Base-by-base conservation (phyloP, 2,113 vertebrate genomes). In the Sigmodon hispidus region DNA sequence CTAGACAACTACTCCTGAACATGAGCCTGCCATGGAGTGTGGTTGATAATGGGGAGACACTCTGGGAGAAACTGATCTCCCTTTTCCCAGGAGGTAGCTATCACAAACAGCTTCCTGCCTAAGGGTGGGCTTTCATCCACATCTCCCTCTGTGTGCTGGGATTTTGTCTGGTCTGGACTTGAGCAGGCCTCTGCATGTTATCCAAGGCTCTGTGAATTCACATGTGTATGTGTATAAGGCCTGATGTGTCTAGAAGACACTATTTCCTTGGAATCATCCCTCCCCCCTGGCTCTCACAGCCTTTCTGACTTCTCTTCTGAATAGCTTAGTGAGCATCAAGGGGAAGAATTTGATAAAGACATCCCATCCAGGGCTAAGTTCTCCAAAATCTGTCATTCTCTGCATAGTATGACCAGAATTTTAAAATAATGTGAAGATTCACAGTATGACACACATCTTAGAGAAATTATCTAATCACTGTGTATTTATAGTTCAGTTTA, bases 401-500 rank as follows among this genome's bases (percentile, higher is more conserved):
- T 13, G 31, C 10, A 22, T 52, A 79, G 19, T 34, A 21, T 55
- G 77, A 24, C 34, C 77, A 80, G 50, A 6, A 22, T 55, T 80
- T 55, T 36, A 55, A 80, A 55, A 55, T 55, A 84, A 69, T 92
- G 15, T 88, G 91, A 45, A 87, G 29, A 81, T 65, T 94, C 21
- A 55, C 8, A 83, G 36, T 17, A 3, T 91, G 48, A 81, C 90
- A 22, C 22, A 61, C 29, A 91, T 63, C n/a, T 90, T 48, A 95
- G 45, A 81, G 3, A 67, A 84, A 13, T 79, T 86, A 48, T 36
- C 45, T 19, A 75, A 4, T 90, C 19, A 21, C 29, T 88, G 13
- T 57, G 34, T 92, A 3, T 72, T 59, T 91, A 81, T 65, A 89
- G 26, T 93, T 81, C 2, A 90, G 12, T 85, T 84, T 94, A 61